These are phyloP conservation scores for Pissodes strobi DNA, from an alignment of 1,140 invertebrate species.

Conservation along the genomic window DNA sequence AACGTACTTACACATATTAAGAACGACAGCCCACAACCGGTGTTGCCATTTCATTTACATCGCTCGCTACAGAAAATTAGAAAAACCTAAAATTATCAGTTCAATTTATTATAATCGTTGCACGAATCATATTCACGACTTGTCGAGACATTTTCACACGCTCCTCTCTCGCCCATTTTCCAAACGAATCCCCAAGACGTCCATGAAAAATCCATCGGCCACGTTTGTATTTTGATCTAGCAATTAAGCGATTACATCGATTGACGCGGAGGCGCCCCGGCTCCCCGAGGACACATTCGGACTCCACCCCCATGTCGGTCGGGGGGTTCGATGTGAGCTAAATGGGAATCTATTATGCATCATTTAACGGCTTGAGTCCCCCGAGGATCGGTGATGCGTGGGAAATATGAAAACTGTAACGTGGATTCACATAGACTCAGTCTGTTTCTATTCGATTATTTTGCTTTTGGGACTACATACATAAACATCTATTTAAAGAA, in stretches of 20 bases:
- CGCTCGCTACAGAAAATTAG: too few relatives aligned
- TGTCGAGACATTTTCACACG: neutral
- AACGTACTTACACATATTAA: too few relatives aligned
- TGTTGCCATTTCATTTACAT: too few relatives aligned
- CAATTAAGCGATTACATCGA: constrained; percentile 33
- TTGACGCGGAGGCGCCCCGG: constrained; percentile 1
- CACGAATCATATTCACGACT: too few relatives aligned
- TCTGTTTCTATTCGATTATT: too few relatives aligned
- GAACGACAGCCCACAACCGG: too few relatives aligned
- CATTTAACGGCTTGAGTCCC: constrained; percentile 21
- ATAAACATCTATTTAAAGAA: too few relatives aligned
- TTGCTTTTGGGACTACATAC: too few relatives aligned
- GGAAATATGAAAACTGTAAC: constrained; percentile 17
- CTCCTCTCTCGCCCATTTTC: neutral
- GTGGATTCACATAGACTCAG: too few relatives aligned
- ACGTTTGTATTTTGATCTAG: constrained; percentile 31
- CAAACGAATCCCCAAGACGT: constrained; percentile 2
- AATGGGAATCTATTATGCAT: constrained; percentile 27
- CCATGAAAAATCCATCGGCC: constrained; percentile 28
- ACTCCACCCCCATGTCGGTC: constrained; percentile 11
- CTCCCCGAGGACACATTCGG: constrained; percentile 25
- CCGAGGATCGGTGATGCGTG: constrained; percentile 12
- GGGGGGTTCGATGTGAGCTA: neutral
- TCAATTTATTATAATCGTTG: too few relatives aligned
- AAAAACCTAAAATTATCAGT: too few relatives aligned